Evolutionary conservation across 1,140 invertebrate genomes (phyloP).

Genomic region (Penaeus indicus): DNA sequence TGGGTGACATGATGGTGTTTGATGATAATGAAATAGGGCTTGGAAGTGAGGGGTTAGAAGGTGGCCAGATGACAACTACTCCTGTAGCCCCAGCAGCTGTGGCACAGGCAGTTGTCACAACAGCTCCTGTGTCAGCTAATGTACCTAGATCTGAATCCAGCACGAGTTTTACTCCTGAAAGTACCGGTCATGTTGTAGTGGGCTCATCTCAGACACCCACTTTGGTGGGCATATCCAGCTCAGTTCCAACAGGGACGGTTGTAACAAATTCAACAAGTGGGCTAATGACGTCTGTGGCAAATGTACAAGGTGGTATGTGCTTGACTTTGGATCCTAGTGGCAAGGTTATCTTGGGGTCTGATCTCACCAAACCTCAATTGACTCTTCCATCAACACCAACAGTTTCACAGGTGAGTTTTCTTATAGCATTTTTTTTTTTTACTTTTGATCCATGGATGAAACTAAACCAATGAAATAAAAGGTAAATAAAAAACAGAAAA

Average conservation of each 20-base stretch:
- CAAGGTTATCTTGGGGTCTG: constrained; percentile 52
- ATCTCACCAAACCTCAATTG: constrained; percentile 48
- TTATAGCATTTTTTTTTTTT: not conserved
- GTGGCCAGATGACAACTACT: constrained; percentile 13
- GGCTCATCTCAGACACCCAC: constrained; percentile 47
- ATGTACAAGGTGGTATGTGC: constrained; percentile 50
- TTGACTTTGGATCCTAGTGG: constrained; percentile 57
- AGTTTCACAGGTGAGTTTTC: constrained; percentile 35
- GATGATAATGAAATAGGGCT: constrained; percentile 52
- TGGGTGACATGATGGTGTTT: constrained; percentile 57
- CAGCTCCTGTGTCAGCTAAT: not conserved
- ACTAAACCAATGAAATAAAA: too few relatives aligned
- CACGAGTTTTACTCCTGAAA: constrained; percentile 33
- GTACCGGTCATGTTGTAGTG: constrained; percentile 42
- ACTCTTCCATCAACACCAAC: constrained; percentile 10
- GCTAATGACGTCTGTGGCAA: constrained; percentile 32
- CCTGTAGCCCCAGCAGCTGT: too few relatives aligned
- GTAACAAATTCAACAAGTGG: constrained; percentile 39
- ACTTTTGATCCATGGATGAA: not conserved
- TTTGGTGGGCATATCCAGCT: constrained; percentile 23
- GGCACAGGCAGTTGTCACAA: not conserved
- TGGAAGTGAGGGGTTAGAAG: constrained; percentile 49
- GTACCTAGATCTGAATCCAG: not conserved
- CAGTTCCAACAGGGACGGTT: constrained; percentile 28
- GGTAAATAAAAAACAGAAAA: too few relatives aligned